Percentiles rank a stretch among this genome's conserved stretches.
Evolutionary conservation across 1,140 invertebrate genomes (phyloP).

Genomic region (Lineus longissimus): DNA sequence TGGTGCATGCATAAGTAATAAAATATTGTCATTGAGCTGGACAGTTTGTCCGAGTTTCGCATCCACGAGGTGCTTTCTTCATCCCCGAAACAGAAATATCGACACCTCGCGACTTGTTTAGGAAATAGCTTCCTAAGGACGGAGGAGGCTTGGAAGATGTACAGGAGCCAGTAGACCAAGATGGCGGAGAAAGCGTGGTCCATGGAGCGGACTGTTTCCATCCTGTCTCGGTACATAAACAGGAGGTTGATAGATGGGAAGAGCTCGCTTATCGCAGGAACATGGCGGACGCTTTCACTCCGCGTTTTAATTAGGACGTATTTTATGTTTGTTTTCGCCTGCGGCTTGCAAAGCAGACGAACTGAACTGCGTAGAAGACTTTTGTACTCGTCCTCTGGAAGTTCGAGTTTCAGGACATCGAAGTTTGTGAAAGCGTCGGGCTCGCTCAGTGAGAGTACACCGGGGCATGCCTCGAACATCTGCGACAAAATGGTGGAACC

Average conservation of each 20-base stretch:
- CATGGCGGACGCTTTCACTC: conserved; percentile 31
- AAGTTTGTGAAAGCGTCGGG: conserved; percentile 40
- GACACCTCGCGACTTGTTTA: no score
- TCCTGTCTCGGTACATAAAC: conserved; percentile 44
- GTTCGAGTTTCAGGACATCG: conserved; percentile 29
- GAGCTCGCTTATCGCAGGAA: conserved; percentile 30
- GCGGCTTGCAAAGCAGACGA: conserved; percentile 42
- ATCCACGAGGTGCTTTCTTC: no score
- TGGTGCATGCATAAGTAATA: no score
- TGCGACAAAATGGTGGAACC: conserved; percentile 38
- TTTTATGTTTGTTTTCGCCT: conserved; percentile 31
- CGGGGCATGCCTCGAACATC: conserved; percentile 39
- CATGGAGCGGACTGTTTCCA: conserved; percentile 30
- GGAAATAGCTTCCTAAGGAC: no score
- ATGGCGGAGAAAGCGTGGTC: background rate
- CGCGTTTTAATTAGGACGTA: conserved; percentile 35
- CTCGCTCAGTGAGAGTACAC: conserved; percentile 34
- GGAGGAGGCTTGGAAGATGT: no score
- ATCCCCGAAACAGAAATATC: no score
- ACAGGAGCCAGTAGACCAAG: no score
- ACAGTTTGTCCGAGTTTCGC: no score
- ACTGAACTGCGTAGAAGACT: conserved; percentile 38
- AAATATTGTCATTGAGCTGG: no score
- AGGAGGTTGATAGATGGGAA: conserved; percentile 38
- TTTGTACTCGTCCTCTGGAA: conserved; percentile 32